These are phyloP conservation scores for Clarias platycephalus DNA, from an alignment of 2,797 vertebrate genomes.

Conservation along the genomic window DNA sequence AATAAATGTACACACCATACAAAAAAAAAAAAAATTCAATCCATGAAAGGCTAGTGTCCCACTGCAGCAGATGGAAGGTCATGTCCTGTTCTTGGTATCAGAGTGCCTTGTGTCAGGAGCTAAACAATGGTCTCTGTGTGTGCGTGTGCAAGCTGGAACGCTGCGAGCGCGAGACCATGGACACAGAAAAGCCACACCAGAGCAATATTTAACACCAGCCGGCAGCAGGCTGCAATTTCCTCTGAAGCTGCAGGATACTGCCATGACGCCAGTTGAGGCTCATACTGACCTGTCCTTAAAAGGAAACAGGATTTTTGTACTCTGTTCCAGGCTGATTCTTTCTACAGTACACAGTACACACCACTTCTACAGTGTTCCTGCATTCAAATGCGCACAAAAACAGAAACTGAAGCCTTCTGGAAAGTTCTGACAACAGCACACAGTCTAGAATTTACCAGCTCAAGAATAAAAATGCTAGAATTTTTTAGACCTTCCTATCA, in stretches of 20 bases:
- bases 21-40: not conserved
- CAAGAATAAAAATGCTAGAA: not conserved
- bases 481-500: too few species aligned
- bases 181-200: slow-evolving; percentile 49
- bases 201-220: not conserved
- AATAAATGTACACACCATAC: not conserved
- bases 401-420: not conserved
- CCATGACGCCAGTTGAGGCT: not conserved
- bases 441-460: not conserved
- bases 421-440: not conserved
- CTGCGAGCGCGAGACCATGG: slow-evolving; percentile 60
- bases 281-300: slow-evolving; percentile 13
- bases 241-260: slow-evolving; percentile 4
- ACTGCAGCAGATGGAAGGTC: slow-evolving; percentile 6
- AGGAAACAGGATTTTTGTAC: slow-evolving; percentile 19
- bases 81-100: slow-evolving; percentile 52
- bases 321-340: not conserved
- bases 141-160: slow-evolving; percentile 58
- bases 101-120: slow-evolving; percentile 59
- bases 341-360: not conserved
- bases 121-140: slow-evolving; percentile 72
- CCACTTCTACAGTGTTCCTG: not conserved
- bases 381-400: not conserved
- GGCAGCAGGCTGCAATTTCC: slow-evolving; percentile 16
- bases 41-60: not conserved